Base-by-base conservation (phyloP, 2,113 vertebrate genomes). In the Illadopsis cleaveri region DNA sequence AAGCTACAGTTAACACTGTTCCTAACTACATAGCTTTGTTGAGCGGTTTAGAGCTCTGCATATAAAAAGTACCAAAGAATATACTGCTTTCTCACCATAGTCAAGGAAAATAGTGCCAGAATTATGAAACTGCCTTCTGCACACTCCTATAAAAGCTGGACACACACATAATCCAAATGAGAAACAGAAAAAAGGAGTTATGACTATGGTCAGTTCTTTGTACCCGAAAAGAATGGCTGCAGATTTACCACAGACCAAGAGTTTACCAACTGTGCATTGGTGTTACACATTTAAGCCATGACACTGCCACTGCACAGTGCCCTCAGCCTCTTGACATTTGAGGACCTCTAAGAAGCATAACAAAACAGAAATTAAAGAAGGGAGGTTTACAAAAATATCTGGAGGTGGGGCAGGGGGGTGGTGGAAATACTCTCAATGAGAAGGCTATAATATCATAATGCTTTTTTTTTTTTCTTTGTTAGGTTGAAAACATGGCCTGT, bases 121-220 rank as follows among this genome's bases (percentile, higher is more conserved):
- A 57, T 76, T 40, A 51, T 7, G 30, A 73, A 77, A 62, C 12
- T 28, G 33, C 12, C 37, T 86, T 68, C 42, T 62, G 35, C 31
- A 61, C 28, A 12, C 27, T n/a, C 37, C 48, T 76, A 25, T 19
- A 57, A 78, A 79, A 64, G 22, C 8, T 84, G 56, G 58, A 40
- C 13, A 18, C 1, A 12, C 15, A 50, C 11, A 10, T 1, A 37
- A 35, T 27, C 73, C 0, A 0, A 48, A 80, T 9, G 9, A 83
- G 64, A 76, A 88, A 57, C 6, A 64, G 48, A n/a, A 82, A 56
- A 58, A 56, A 53, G 7, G 40, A 24, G 19, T 37, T 35, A 56
- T 13, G 16, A 33, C 48, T 48, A 48, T 7, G 28, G 50, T 56
- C 40, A 86, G 58, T 5, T 53, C 15, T 65, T 35, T 53, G 72